Evolutionary conservation across 1,140 invertebrate genomes (phyloP), one percentile per base, ranked within the genome.

Genomic region (Cephus cinctus): DNA sequence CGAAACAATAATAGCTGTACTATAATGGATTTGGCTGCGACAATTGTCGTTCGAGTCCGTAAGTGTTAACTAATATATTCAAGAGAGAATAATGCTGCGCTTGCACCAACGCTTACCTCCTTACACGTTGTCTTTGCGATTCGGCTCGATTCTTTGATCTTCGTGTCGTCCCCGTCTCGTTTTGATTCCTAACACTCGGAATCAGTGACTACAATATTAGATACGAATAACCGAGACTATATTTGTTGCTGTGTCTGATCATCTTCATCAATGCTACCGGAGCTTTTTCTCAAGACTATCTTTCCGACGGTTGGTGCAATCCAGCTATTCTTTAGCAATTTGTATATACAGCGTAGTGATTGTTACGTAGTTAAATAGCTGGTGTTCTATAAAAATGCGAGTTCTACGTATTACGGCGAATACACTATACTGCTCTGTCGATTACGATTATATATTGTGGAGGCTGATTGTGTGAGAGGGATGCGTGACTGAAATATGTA

Each of bases 301-400:
- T 9, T 36, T 19, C 42, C 6, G 38, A 40, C 34, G 38, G 54
- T 59, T 56, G 61, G 55, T 64, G 59, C 57, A 60, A 59, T n/a
- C 50, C 59, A 57, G 55, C 34, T 25, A 56, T 48, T 47, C 51
- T 54, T 63, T 67, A 73, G 59, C 45, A 65, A 66, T 63, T 63
- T 74, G 70, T 75, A 73, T 46, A 73, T 73, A 75, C 66, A 71
- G 50, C 16, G 35, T 72, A 72, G 66, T 65, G 46, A 72, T 54
- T 68, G 71, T 76, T 76, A 69, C 55, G 56, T 74, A 74, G 69
- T 43, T 63, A 65, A 66, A 61, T 67, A 59, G 59, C 69, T 63
- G 65, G 52, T 73, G 65, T 72, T 67, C 51, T 55, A 57, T 54
- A 54, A 43, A 51, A 54, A 48, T 50, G 18, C 42, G 53, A 55